These are phyloP conservation scores for Zoroaster sp. DNA, from an alignment of 53 echinoderm and acorn worm genomes.

Conservation along the genomic window DNA sequence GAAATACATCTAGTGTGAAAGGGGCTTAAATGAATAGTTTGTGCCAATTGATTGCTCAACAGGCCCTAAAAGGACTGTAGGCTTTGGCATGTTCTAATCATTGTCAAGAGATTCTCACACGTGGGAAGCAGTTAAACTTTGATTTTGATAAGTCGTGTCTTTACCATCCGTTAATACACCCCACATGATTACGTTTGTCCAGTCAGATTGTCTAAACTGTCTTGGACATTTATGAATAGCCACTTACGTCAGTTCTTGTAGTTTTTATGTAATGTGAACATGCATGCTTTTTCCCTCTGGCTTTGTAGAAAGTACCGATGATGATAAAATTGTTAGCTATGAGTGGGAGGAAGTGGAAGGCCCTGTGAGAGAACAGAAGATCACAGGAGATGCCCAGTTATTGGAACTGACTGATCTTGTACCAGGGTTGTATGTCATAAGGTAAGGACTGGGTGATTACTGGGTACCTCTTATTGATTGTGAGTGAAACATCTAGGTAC, in stretches of 20 bases:
- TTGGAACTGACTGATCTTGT: conserved; percentile 66
- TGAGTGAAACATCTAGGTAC: neutral
- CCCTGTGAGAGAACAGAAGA: conserved; percentile 69
- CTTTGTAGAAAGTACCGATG: conserved; percentile 84
- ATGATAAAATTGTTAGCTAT: conserved; percentile 71
- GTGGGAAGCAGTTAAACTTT: no score
- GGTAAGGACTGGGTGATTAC: conserved; percentile 41
- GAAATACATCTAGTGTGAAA: no score
- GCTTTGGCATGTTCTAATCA: no score
- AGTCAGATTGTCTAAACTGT: no score
- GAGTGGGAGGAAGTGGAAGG: conserved; percentile 87
- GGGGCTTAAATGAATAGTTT: no score
- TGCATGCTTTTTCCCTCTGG: neutral
- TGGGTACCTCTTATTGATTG: neutral
- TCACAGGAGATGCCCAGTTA: conserved; percentile 63
- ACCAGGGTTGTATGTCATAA: conserved; percentile 78
- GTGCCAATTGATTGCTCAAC: no score
- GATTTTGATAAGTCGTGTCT: no score
- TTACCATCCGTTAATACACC: no score
- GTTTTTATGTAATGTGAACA: neutral
- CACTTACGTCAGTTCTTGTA: neutral
- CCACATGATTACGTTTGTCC: no score
- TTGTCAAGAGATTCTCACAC: no score
- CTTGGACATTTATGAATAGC: neutral
- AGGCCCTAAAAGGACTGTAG: no score